These are phyloP conservation scores for Andrena fulva DNA, from an alignment of 2,888 invertebrate species.

Conservation along the genomic window DNA sequence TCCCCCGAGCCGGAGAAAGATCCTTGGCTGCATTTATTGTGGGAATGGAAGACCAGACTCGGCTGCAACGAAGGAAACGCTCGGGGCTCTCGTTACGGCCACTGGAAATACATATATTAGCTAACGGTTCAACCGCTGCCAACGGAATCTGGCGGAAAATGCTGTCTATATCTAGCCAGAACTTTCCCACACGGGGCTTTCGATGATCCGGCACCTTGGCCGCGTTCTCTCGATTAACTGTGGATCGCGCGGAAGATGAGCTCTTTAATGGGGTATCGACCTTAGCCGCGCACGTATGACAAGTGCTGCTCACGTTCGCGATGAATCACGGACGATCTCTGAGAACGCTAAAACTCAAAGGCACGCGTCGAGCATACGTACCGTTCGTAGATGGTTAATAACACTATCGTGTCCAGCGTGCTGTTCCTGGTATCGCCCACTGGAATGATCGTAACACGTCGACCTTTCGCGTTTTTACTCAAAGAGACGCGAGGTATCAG, in stretches of 20 bases:
- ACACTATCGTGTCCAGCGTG: slow-evolving; percentile 20
- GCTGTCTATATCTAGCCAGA: neutral
- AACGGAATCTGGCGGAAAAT: slow-evolving; percentile 8
- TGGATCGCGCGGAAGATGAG: neutral
- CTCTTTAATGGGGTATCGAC: slow-evolving; percentile 25
- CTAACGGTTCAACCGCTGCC: slow-evolving; percentile 39
- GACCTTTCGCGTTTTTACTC: slow-evolving; percentile 2
- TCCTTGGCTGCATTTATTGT: slow-evolving; percentile 48
- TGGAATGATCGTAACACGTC: slow-evolving; percentile 19
- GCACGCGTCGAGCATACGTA: slow-evolving; percentile 25
- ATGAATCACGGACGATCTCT: slow-evolving; percentile 40
- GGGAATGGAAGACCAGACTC: slow-evolving; percentile 44
- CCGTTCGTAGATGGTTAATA: slow-evolving; percentile 26
- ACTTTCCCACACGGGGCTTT: neutral
- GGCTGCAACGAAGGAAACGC: slow-evolving; percentile 9
- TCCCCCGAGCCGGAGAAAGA: slow-evolving; percentile 46
- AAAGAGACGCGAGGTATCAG: no score
- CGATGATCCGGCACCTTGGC: neutral
- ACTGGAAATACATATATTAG: slow-evolving; percentile 48
- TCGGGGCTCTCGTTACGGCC: slow-evolving; percentile 28
- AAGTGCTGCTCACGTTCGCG: slow-evolving; percentile 32
- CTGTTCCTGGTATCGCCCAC: slow-evolving; percentile 2
- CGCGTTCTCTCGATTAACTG: no score
- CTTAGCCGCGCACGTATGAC: slow-evolving; percentile 7
- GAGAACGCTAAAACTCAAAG: slow-evolving; percentile 31